phyloP scores from a whole-genome alignment of 2,888 invertebrate genomes.

The Agonopterix heracliana region DNA sequence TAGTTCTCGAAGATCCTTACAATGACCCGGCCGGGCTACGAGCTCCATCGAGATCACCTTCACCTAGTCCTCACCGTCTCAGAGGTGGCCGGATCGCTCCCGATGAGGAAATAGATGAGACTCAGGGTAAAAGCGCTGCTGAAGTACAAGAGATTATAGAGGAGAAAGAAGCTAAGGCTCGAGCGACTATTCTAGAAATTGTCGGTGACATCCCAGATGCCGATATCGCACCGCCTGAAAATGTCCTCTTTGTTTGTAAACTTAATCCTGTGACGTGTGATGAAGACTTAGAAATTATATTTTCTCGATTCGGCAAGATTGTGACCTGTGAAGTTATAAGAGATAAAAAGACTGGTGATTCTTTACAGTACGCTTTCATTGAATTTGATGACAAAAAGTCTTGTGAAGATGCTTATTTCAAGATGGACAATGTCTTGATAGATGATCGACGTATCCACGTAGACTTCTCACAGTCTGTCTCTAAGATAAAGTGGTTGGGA shows the following conservation, averaged over 20 bases:
- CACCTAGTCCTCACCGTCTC: conserved; percentile 87
- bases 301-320: conserved; percentile 96
- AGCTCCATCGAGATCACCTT: conserved; percentile 91
- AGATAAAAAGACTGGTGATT: conserved; percentile 94
- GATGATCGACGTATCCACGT: conserved; percentile 99
- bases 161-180: conserved; percentile 94
- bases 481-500: conserved; percentile 93
- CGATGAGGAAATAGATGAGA: conserved; percentile 95
- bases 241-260: conserved; percentile 99
- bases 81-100: conserved; percentile 92
- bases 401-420: conserved; percentile 98
- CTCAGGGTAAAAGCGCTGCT: conserved; percentile 87
- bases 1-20: conserved; percentile 96
- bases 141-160: conserved; percentile 92
- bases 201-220: conserved; percentile 98
- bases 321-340: conserved; percentile 96
- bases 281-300: conserved; percentile 98
- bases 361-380: conserved; percentile 98
- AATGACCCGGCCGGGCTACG: conserved; percentile 88
- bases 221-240: conserved; percentile 98
- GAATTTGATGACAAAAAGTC: conserved; percentile 95
- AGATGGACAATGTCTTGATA: conserved; percentile 99
- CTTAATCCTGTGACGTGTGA: conserved; percentile 98
- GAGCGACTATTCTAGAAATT: conserved; percentile 98
- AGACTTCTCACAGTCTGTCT: conserved; percentile 99